Evolutionary conservation across 2,888 invertebrate genomes (phyloP).

Genomic region (Eudasyphora cyanicolor): DNA sequence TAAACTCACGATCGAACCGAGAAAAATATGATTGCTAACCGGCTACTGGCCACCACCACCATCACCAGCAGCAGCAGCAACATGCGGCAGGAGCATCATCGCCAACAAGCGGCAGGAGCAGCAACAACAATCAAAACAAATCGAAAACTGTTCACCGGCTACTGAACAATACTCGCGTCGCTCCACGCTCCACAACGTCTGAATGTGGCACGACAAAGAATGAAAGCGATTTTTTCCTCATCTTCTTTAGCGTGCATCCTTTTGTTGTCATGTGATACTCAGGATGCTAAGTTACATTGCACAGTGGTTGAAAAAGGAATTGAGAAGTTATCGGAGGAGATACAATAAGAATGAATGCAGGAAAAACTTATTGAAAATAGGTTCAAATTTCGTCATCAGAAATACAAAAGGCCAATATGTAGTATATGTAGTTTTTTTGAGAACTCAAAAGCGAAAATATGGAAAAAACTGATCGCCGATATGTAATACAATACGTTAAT

Average conservation of each 20-base stretch:
- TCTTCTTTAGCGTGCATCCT: conserved; percentile 10
- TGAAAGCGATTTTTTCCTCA: conserved; percentile 9
- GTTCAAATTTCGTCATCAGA: too few species aligned
- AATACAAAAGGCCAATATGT: too few species aligned
- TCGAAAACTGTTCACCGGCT: conserved; percentile 10
- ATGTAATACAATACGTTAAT: too few species aligned
- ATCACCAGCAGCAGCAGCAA: conserved; percentile 18
- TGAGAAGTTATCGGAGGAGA: too few species aligned
- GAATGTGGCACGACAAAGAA: conserved; percentile 29
- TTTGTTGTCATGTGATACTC: conserved; percentile 63
- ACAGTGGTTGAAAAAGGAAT: conserved; percentile 4
- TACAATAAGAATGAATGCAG: too few species aligned
- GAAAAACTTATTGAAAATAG: too few species aligned
- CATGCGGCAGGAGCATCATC: neutral
- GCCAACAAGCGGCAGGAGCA: neutral
- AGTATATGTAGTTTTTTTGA: too few species aligned
- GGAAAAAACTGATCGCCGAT: too few species aligned
- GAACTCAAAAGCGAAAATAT: too few species aligned
- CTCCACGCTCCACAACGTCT: conserved; percentile 9
- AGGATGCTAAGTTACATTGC: neutral
- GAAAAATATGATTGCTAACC: conserved; percentile 72
- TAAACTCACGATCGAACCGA: conserved; percentile 78
- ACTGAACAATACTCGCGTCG: conserved; percentile 1
- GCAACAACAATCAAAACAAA: conserved; percentile 29
- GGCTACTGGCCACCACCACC: conserved; percentile 66